Conservation (phyloP, 1,140 invertebrate genomes). For the Teleogryllus occipitalis region DNA sequence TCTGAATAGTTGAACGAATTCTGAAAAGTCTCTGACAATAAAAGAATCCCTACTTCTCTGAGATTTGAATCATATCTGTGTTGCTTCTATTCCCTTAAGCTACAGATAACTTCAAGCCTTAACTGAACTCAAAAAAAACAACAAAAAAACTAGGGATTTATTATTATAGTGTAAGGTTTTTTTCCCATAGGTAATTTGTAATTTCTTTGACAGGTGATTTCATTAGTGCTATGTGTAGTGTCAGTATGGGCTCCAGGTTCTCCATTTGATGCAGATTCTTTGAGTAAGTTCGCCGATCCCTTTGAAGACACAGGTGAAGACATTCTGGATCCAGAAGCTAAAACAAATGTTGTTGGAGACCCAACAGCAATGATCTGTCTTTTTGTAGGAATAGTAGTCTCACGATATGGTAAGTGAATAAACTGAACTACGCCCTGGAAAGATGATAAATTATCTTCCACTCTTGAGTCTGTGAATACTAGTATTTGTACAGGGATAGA, state of each 20-base stretch:
- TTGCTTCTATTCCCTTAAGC: too few species aligned
- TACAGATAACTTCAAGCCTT: too few species aligned
- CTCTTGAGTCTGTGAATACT: too few species aligned
- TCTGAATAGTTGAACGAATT: too few species aligned
- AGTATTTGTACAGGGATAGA: too few species aligned
- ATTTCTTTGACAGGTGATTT: neutral
- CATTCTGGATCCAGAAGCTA: neutral
- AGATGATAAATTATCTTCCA: neutral
- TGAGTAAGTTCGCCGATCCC: neutral
- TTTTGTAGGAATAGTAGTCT: neutral
- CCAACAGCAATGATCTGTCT: neutral
- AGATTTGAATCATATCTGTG: too few species aligned
- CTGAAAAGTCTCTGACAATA: too few species aligned
- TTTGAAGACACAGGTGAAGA: neutral
- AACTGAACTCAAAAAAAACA: too few species aligned
- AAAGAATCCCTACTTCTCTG: neutral
- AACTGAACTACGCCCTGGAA: neutral
- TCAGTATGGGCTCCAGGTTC: slow-evolving; percentile 13
- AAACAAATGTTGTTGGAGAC: neutral
- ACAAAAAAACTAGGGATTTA: too few species aligned
- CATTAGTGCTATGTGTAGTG: neutral
- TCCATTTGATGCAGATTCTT: neutral
- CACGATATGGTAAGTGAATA: slow-evolving; percentile 9
- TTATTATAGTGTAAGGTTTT: neutral
- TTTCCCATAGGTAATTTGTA: neutral